A percentile compares a stretch with the other conserved stretches of the same genome.
phyloP scores from a whole-genome alignment of 2,113 vertebrate species.

The Colinus virginianus region DNA sequence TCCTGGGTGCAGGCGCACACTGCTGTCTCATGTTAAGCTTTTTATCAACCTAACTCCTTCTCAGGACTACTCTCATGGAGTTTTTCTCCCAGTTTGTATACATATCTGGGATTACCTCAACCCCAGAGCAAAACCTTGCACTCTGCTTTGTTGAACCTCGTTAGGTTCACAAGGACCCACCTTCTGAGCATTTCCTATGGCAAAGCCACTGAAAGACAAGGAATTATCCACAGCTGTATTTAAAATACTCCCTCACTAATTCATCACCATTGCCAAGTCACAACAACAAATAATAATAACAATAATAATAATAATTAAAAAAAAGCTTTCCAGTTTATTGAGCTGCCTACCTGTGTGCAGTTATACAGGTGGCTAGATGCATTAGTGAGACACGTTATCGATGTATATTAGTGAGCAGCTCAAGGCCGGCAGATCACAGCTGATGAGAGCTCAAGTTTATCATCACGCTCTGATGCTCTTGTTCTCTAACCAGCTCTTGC shows the following conservation, averaged over 20 bases:
- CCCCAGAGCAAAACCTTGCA: too few relatives aligned
- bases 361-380: not conserved
- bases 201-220: not conserved
- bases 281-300: too few relatives aligned
- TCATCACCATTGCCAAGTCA: not conserved
- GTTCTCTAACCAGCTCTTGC: constrained; percentile 25
- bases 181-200: not conserved
- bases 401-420: not conserved
- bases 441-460: rapidly evolving
- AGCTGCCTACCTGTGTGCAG: not conserved
- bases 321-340: not conserved
- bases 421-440: not conserved
- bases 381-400: not conserved
- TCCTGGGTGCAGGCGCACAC: too few relatives aligned
- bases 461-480: not conserved
- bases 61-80: too few relatives aligned
- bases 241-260: not conserved
- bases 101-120: too few relatives aligned
- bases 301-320: too few relatives aligned
- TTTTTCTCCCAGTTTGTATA: too few relatives aligned
- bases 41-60: too few relatives aligned
- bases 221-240: not conserved
- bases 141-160: too few relatives aligned
- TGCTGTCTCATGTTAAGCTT: too few relatives aligned
- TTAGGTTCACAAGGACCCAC: too few relatives aligned